These are phyloP conservation scores for Gnathonemus longibarbis DNA, from an alignment of 2,113 vertebrate species.

Conservation along the genomic window DNA sequence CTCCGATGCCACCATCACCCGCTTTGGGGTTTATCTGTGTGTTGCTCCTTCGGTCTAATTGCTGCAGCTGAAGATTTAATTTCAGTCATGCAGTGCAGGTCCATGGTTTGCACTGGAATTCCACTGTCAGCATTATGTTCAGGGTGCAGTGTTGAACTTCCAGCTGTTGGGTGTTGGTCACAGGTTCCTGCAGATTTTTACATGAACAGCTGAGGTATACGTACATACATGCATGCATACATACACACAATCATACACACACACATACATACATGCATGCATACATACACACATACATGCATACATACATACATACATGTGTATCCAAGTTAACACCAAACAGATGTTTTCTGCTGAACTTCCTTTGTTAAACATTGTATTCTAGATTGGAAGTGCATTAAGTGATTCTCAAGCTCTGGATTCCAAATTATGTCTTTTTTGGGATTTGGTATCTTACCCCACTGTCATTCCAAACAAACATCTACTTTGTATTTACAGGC, in stretches of 20 bases:
- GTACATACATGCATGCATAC: background rate
- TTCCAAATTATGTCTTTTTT: background rate
- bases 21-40: background rate
- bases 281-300: background rate
- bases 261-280: background rate
- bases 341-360: background rate
- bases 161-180: background rate
- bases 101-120: background rate
- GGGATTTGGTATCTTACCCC: background rate
- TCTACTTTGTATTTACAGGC: background rate
- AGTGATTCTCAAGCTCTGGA: background rate
- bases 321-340: background rate
- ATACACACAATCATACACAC: background rate
- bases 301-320: background rate
- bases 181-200: background rate
- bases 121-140: background rate
- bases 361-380: background rate
- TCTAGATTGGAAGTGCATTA: background rate
- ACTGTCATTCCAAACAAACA: background rate
- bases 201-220: background rate
- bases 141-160: background rate
- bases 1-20: background rate
- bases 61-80: background rate
- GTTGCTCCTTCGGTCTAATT: background rate
- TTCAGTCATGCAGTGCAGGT: background rate